phyloP scores from a whole-genome alignment of 2,797 vertebrate species.

The Molossus molossus region DNA sequence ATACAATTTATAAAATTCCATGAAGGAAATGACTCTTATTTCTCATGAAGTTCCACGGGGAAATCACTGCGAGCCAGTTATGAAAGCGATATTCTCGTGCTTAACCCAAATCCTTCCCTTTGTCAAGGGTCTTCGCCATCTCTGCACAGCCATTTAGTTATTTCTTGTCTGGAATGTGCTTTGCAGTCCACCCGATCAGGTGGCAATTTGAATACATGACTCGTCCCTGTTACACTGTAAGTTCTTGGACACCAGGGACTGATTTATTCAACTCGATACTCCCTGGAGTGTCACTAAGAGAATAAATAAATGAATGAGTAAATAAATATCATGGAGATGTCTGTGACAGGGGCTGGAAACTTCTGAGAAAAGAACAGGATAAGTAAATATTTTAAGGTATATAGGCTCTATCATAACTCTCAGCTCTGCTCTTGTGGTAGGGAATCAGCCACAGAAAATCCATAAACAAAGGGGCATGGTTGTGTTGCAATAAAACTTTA shows the following conservation, averaged over 20 bases:
- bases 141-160: neutral
- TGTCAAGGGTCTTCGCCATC: neutral
- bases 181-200: neutral
- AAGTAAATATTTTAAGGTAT: constrained; percentile 44
- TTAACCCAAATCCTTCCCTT: neutral
- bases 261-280: constrained; percentile 4
- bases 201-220: neutral
- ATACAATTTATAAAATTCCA: constrained; percentile 73
- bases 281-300: neutral
- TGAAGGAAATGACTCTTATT: constrained; percentile 77
- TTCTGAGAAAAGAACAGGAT: neutral
- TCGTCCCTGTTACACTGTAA: neutral
- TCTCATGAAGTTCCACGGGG: constrained; percentile 69
- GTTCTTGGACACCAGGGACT: neutral
- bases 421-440: neutral
- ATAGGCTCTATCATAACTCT: neutral
- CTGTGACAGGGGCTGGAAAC: neutral
- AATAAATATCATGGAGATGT: neutral
- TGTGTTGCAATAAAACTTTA: constrained; percentile 70
- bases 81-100: constrained; percentile 10
- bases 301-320: constrained; percentile 12
- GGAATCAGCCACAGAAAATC: constrained; percentile 17
- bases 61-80: constrained; percentile 32
- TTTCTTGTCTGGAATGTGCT: accelerated
- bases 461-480: neutral